Conservation (phyloP, 2,113 vertebrate species). For the Phyllostomus discolor region DNA sequence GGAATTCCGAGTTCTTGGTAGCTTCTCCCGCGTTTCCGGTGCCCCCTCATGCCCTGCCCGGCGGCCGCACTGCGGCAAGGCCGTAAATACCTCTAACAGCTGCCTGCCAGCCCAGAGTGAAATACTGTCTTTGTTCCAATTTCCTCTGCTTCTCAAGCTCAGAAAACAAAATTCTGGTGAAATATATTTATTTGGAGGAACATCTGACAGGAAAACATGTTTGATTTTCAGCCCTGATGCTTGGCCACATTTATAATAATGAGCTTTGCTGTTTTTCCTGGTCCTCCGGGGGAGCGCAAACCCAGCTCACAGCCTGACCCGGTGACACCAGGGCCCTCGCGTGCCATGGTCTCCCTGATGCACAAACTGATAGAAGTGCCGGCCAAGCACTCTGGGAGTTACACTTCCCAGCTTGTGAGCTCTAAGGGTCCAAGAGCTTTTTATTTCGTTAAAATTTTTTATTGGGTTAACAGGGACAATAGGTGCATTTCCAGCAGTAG, state of each 20-base stretch:
- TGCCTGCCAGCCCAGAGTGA: conserved; percentile 96
- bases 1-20: conserved; percentile 53
- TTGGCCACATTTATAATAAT: not conserved
- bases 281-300: not conserved
- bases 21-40: conserved; percentile 81
- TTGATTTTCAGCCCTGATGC: not conserved
- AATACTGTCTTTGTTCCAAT: conserved; percentile 99
- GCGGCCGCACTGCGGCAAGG: conserved; percentile 96
- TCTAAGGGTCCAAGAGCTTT: not conserved
- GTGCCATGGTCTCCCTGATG: not conserved
- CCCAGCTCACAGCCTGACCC: not conserved
- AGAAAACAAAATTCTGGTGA: conserved; percentile 70
- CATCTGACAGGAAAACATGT: conserved; percentile 44
- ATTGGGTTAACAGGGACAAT: conserved; percentile 35
- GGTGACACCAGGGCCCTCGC: not conserved
- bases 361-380: not conserved
- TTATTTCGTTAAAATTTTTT: not conserved
- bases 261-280: not conserved
- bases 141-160: conserved; percentile 73
- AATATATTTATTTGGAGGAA: conserved; percentile 59
- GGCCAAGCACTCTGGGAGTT: not conserved
- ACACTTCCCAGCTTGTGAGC: not conserved
- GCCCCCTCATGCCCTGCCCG: conserved; percentile 67
- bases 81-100: conserved; percentile 99
- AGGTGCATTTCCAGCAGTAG: not conserved